A percentile compares a stretch with the other conserved stretches of the same genome.
Evolutionary conservation across 2,113 vertebrate genomes (phyloP).

Genomic region (Laticauda colubrina): DNA sequence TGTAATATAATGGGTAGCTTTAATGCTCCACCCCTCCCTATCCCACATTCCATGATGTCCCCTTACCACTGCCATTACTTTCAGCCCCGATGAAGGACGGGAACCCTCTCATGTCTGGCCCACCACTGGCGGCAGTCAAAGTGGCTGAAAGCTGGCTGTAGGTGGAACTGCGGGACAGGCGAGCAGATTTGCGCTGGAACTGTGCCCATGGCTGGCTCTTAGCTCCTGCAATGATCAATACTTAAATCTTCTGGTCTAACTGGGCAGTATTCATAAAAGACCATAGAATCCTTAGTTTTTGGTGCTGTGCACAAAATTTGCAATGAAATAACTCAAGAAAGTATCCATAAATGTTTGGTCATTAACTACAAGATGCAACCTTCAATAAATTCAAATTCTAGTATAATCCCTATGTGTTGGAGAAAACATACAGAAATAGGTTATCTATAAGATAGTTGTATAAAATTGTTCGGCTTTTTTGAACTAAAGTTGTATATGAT

Average conservation of each 20-base stretch:
- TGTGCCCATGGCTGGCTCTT: slow-evolving; percentile 90
- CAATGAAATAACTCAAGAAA: neutral
- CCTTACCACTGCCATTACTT: slow-evolving; percentile 81
- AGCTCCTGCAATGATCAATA: slow-evolving; percentile 70
- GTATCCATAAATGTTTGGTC: neutral
- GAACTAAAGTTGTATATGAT: neutral
- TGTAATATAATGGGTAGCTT: neutral
- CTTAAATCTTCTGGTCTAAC: too few species aligned
- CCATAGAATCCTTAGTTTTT: neutral
- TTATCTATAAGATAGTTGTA: neutral
- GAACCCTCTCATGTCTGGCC: slow-evolving; percentile 84
- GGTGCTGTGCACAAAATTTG: neutral
- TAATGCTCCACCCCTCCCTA: neutral
- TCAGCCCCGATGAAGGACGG: slow-evolving; percentile 89
- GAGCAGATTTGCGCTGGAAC: slow-evolving; percentile 86
- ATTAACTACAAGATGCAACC: neutral
- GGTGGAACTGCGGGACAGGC: slow-evolving; percentile 80
- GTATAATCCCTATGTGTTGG: neutral
- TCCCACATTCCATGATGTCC: neutral
- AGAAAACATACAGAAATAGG: neutral
- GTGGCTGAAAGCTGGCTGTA: slow-evolving; percentile 86
- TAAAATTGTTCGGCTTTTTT: neutral
- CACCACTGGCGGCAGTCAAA: slow-evolving; percentile 85
- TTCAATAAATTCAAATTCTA: neutral
- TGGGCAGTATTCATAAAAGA: neutral